Evolutionary conservation across 2,797 vertebrate genomes (phyloP), one percentile per base, ranked within the genome.

Genomic region (Rachycentron canadum): DNA sequence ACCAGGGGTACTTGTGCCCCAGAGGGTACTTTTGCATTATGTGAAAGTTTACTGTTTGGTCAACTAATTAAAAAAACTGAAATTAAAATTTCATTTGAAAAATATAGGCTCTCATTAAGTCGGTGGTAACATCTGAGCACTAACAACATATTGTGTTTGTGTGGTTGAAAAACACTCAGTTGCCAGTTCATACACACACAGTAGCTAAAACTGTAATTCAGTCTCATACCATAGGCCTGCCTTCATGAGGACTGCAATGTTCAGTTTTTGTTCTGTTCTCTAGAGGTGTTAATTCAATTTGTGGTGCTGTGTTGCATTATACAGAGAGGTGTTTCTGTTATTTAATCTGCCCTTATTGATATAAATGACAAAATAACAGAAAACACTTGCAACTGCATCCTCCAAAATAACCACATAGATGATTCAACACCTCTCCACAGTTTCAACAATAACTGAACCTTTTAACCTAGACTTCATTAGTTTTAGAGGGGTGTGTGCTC

Each of bases 1-100:
- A 80, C 49, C 73, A 75, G 21, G 14, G 40, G 19, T 36, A 19
- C 25, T 45, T 26, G 3, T 58, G 57, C 58, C 21, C 5, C 30
- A 0, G 43, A 40, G 57, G 17, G 26, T 47, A 52, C 26, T 32
- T 50, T 36, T 73, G 62, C 57, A 59, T 57, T 14, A 25, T 13
- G 25, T 49, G 43, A 36, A 60, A 57, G 53, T 26, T 28, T 68
- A 25, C 7, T 4, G 6, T 59, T 10, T n/a, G 26, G n/a, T 59
- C 43, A 58, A 52, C 12, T 50, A 58, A 40, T 49, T 40, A 56
- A 57, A 57, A 30, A 25, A 23, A n/a, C 16, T 1, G 10, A 26
- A 61, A 52, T 43, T 32, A 13, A 10, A 62, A 40, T 30, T 40
- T 23, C 5, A 50, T 61, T 70, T 45, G 16, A 56, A 67, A 25